Evolutionary conservation across 2,888 invertebrate species (phyloP), one percentile per base, ranked within the genome.

Genomic region (Pheosia tremula): DNA sequence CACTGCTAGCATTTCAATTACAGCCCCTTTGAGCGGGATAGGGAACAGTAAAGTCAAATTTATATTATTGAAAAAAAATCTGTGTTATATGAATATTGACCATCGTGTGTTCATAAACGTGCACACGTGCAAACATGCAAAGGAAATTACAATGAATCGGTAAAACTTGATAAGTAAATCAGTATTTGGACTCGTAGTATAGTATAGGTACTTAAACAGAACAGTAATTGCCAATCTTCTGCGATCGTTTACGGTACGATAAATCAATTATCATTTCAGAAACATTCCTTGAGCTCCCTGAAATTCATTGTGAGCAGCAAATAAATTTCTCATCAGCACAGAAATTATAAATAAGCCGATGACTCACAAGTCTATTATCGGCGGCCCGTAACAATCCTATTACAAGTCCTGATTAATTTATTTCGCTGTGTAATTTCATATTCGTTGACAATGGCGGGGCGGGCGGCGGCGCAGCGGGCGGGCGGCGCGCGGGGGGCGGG

Each of bases 401-500:
- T 54, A 67, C 53, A 58, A 55, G 50, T 62, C 56, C 56, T 58
- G 70, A 69, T 75, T 72, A 62, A 67, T 66, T 64, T 57, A 69
- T 73, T 73, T 64, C 56, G 73, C 65, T 69, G 61, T 67, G 60
- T 62, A 63, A 67, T 67, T 69, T 62, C 58, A 54, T 63, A 62
- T 64, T 37, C 13, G 50, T 24, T 24, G 47, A 47, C 47, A 47
- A 47, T 47, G n/a, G n/a, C 50, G 24, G 50, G 10, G 50, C 50
- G 8, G 50, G 53, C 11, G 53, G 24, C 37, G 52, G 24, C 24
- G 24, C 24, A 41, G 13, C 4, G 11, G 47, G 13, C 50, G 50
- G 50, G 50, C 6, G 47, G 41, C 45, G 11, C 45, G 47, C 49
- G 49, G 49, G 50, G 24, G 50, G 36, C 53, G 53, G 53, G 38